phyloP scores from a whole-genome alignment of 2,888 invertebrate genomes.

The Leucophora obtusa region DNA sequence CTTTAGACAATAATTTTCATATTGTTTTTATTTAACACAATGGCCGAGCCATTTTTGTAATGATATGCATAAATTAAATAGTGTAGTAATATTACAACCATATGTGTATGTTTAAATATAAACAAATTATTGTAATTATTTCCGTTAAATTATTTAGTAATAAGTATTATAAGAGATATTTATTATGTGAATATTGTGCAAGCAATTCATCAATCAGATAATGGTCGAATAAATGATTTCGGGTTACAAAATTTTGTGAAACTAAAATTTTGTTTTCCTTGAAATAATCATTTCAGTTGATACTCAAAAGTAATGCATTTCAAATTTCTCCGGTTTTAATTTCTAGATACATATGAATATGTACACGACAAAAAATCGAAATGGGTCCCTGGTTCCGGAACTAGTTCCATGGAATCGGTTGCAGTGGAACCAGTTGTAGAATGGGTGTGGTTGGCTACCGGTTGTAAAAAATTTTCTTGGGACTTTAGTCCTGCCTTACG shows the following conservation, averaged over 20 bases:
- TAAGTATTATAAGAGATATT: slow-evolving; percentile 1
- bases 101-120: neutral
- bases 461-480: too few species aligned
- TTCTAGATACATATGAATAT: neutral
- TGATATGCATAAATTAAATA: slow-evolving; percentile 18
- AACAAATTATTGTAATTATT: slow-evolving; percentile 34
- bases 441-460: too few species aligned
- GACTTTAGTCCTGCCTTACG: too few species aligned
- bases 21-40: slow-evolving; percentile 3
- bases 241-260: too few species aligned
- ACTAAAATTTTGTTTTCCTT: too few species aligned
- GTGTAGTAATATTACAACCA: neutral
- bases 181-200: too few species aligned
- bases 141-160: slow-evolving; percentile 27
- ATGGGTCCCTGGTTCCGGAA: too few species aligned
- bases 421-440: too few species aligned
- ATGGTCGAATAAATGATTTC: too few species aligned
- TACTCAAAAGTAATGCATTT: neutral
- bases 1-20: slow-evolving; percentile 6
- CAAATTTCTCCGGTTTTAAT: neutral
- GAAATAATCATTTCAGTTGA: neutral
- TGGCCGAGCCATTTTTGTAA: neutral
- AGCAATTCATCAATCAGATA: too few species aligned
- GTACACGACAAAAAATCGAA: too few species aligned
- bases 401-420: too few species aligned